Evolutionary conservation across 2,888 invertebrate genomes (phyloP), one percentile per base, ranked within the genome.

Genomic region (Sthenelais limicola): DNA sequence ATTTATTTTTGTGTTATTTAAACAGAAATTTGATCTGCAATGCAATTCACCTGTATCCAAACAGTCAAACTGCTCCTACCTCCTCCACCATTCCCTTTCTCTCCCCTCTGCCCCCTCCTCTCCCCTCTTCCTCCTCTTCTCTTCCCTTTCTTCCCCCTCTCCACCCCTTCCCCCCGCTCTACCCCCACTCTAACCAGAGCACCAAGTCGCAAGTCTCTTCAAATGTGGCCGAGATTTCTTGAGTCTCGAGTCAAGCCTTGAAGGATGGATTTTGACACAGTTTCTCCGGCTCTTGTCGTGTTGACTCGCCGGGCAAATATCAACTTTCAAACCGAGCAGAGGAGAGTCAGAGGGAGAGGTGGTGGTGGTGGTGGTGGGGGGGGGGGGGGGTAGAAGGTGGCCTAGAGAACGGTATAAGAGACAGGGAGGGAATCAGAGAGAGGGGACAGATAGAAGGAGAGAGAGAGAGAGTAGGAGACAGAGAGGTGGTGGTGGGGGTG

Each of bases 71-170:
- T n/a, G n/a, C n/a, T n/a, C n/a, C n/a, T n/a, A n/a, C n/a, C n/a
- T n/a, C n/a, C n/a, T n/a, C 28, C 62, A 62, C 26, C 9, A 5
- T 24, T 51, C n/a, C 51, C 51, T 24, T 24, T n/a, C 21, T 51
- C 51, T n/a, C n/a, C 51, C n/a, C 51, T 43, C 43, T 43, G 12
- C 43, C 18, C 43, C 43, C 18, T 18, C 43, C 43, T 9, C 43
- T 18, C 12, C 43, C 43, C 43, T 18, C 43, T 18, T 9, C 43
- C 43, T 43, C 12, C 18, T 18, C 12, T 12, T 18, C 43, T 3
- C n/a, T 52, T 52, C 21, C 56, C 56, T 56, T 56, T 56, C 56
- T n/a, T 52, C n/a, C 52, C 26, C 15, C 52, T 21, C 52, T 30
- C 48, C 24, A 24, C 9, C 4, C 15, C 52, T 52, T 12, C 12